A percentile compares a stretch with the other conserved stretches of the same genome.
phyloP scores from a whole-genome alignment of 1,140 invertebrate species.

The Drosophila navojoa region DNA sequence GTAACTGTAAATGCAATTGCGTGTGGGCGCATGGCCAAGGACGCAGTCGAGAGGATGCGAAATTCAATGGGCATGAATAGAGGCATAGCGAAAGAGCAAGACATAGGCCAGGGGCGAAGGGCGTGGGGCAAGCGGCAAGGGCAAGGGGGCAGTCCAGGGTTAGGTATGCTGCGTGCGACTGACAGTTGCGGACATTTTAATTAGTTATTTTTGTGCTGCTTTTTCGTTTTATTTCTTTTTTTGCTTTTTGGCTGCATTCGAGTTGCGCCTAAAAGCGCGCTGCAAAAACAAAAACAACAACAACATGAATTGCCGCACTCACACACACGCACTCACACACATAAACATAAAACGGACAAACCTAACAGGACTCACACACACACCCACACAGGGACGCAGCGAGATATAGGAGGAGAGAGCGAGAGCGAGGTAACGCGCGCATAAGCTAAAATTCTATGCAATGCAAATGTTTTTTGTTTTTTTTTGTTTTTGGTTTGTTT shows the following conservation, averaged over 20 bases:
- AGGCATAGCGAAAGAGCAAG: not conserved
- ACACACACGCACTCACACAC: constrained; percentile 13
- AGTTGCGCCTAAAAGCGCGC: constrained; percentile 49
- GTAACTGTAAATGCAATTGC: constrained; percentile 32
- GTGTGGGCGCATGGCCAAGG: constrained; percentile 54
- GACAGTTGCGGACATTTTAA: constrained; percentile 44
- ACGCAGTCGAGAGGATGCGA: constrained; percentile 9
- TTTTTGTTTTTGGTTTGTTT: constrained; percentile 6
- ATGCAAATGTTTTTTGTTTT: constrained; percentile 10
- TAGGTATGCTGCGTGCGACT: constrained; percentile 13
- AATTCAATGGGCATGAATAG: not conserved
- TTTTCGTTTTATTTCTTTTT: constrained; percentile 12
- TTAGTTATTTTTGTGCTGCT: constrained; percentile 35
- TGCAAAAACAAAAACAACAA: constrained; percentile 24
- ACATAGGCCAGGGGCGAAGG: not conserved
- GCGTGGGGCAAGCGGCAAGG: not conserved
- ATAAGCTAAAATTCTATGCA: constrained; percentile 36
- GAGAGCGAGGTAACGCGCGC: constrained; percentile 7
- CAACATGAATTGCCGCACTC: constrained; percentile 42
- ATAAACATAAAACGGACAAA: not conserved
- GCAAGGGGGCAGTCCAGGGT: not conserved
- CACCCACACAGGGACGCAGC: not conserved
- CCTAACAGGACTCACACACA: constrained; percentile 2
- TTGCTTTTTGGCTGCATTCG: constrained; percentile 8
- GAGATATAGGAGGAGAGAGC: not conserved